Evolutionary conservation across 2,888 invertebrate species (phyloP), one percentile per base, ranked within the genome.

Genomic region (Cheilosia soror): DNA sequence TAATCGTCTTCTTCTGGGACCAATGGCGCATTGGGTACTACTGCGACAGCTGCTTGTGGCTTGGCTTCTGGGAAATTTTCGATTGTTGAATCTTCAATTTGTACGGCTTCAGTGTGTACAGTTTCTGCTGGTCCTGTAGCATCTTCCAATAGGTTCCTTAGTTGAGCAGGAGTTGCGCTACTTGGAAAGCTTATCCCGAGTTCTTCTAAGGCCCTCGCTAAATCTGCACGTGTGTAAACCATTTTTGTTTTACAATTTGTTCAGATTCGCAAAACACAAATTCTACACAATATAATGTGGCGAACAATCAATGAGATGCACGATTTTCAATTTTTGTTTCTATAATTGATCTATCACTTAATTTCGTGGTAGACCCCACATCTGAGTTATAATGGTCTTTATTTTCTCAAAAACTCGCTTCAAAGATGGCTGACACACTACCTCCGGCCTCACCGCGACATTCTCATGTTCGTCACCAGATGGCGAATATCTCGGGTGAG

Each of bases 1-100:
- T 33, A 33, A 31, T 62, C 62, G 25, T 31, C 47, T 31, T 62
- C 62, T n/a, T 62, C 62, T 13, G 62, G 29, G 15, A 29, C 62
- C 31, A 9, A 29, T 47, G 44, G 13, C 27, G 29, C 29, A 42
- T 42, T 42, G 42, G 42, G 42, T 11, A 42, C 13, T 42, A 42
- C 42, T 42, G 11, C 42, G 42, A 2, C 42, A n/a, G 42, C 42
- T 13, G 4, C 42, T 5, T 42, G n/a, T 42, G n/a, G 42, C 42
- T 42, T 2, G 7, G 33, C 33, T 9, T 33, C 33, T 33, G 33
- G 7, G 9, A 7, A 33, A 33, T 33, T 33, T 33, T 33, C 33
- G 33, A 33, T 33, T 33, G 33, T 33, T 33, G 33, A 9, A 33
- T 33, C 33, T 31, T 31, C 5, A 31, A 5, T 31, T 33, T 33